Conservation (phyloP, 2,888 invertebrate species). For the Drosophila siamana region DNA sequence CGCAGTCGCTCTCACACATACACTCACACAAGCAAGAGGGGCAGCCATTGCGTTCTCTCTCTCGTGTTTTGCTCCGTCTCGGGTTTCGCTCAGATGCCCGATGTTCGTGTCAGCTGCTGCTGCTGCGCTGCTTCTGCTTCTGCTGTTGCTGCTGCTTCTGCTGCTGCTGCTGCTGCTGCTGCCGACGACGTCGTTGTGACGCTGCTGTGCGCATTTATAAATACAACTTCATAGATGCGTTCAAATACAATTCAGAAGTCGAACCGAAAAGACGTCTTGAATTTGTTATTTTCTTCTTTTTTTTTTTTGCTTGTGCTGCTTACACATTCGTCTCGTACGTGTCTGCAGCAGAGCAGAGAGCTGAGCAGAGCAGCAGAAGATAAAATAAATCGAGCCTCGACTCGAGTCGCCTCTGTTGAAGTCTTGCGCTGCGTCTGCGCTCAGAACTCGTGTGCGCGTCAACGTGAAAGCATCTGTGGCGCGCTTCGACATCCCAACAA, state of each 20-base stretch:
- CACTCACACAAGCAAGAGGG: conserved; percentile 26
- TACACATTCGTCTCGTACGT: background rate
- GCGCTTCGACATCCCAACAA: conserved; percentile 48
- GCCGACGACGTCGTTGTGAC: conserved; percentile 26
- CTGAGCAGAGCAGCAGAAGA: conserved; percentile 42
- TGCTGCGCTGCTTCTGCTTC: conserved; percentile 31
- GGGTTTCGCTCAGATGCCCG: conserved; percentile 47
- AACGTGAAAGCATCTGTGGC: conserved; percentile 77
- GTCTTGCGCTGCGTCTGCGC: conserved; percentile 79
- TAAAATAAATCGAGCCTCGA: conserved; percentile 26
- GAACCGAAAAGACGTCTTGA: conserved; percentile 67
- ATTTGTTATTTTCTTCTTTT: conserved; percentile 57
- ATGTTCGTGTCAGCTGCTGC: conserved; percentile 56
- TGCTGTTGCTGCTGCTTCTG: conserved; percentile 29
- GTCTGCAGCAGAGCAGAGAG: conserved; percentile 27
- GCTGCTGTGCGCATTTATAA: conserved; percentile 77
- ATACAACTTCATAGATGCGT: conserved; percentile 83
- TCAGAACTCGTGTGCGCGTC: conserved; percentile 83
- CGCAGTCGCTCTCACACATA: conserved; percentile 17
- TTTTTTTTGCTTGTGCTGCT: background rate
- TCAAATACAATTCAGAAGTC: conserved; percentile 69
- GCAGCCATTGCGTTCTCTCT: conserved; percentile 67
- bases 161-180: conserved; percentile 36
- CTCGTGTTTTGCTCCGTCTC: conserved; percentile 23
- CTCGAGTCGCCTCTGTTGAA: conserved; percentile 68